Conservation (phyloP, 2,888 invertebrate genomes). For the Brenthis daphne region DNA sequence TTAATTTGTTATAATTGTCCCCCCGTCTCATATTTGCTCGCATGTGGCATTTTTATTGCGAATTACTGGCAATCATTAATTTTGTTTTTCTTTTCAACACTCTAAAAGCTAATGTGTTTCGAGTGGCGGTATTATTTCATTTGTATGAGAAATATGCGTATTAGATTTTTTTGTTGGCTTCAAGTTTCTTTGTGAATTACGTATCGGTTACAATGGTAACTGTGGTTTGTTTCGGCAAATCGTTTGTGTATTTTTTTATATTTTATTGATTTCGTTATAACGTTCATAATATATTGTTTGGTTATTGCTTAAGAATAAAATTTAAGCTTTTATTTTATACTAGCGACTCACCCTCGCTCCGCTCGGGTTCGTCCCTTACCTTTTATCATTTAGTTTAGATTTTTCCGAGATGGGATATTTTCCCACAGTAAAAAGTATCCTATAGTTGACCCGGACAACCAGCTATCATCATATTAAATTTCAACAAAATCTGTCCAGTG, state of each 20-base stretch:
- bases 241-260: conserved; percentile 49
- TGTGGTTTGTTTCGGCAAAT: conserved; percentile 36
- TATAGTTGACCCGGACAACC: too few species aligned
- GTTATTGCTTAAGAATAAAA: not conserved
- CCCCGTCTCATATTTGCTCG: conserved; percentile 72
- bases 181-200: conserved; percentile 45
- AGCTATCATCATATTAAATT: too few species aligned
- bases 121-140: conserved; percentile 58
- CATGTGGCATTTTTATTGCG: conserved; percentile 83
- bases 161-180: conserved; percentile 53
- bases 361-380: too few species aligned
- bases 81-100: conserved; percentile 75
- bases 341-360: too few species aligned
- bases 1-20: conserved; percentile 82
- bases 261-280: conserved; percentile 34
- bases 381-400: too few species aligned
- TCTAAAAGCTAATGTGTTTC: conserved; percentile 64
- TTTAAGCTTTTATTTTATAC: too few species aligned
- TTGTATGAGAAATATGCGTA: conserved; percentile 58
- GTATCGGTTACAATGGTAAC: conserved; percentile 67
- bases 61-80: conserved; percentile 81
- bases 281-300: not conserved
- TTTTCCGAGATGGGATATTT: too few species aligned
- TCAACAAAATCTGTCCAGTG: too few species aligned
- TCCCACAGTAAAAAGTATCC: too few species aligned